Evolutionary conservation across 2,888 invertebrate genomes (phyloP).

Genomic region (Xanthia togata): DNA sequence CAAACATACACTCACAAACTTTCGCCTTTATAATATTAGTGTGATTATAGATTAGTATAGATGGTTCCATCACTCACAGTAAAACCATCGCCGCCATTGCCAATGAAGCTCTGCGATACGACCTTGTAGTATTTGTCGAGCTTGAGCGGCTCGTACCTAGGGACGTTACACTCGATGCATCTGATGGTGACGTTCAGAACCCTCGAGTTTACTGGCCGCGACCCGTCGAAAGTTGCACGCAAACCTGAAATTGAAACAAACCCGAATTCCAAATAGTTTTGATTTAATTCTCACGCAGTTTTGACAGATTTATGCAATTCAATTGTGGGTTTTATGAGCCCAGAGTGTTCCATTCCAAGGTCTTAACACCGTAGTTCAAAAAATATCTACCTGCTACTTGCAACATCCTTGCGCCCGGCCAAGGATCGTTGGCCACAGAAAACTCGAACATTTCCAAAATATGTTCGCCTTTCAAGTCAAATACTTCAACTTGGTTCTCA

Average conservation of each 20-base stretch:
- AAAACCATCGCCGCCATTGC: slow-evolving; percentile 93
- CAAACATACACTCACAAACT: too few species aligned
- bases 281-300: neutral
- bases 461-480: slow-evolving; percentile 49
- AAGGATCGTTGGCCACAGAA: slow-evolving; percentile 70
- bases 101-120: slow-evolving; percentile 90
- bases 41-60: neutral
- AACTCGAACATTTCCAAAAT: slow-evolving; percentile 88
- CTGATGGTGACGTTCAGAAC: slow-evolving; percentile 90
- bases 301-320: neutral
- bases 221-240: slow-evolving; percentile 90
- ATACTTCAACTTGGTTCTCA: slow-evolving; percentile 43
- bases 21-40: too few species aligned
- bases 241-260: slow-evolving; percentile 72
- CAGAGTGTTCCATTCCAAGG: neutral
- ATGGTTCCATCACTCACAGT: slow-evolving; percentile 79
- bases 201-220: slow-evolving; percentile 89
- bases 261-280: neutral
- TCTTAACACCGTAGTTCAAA: neutral
- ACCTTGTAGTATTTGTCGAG: slow-evolving; percentile 91
- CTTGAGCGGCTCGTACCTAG: slow-evolving; percentile 91
- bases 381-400: slow-evolving; percentile 33
- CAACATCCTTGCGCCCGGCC: slow-evolving; percentile 51
- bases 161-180: slow-evolving; percentile 92
- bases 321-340: neutral